Evolutionary conservation across 2,113 vertebrate genomes (phyloP), one percentile per base, ranked within the genome.

Genomic region (Poicephalus gulielmi): DNA sequence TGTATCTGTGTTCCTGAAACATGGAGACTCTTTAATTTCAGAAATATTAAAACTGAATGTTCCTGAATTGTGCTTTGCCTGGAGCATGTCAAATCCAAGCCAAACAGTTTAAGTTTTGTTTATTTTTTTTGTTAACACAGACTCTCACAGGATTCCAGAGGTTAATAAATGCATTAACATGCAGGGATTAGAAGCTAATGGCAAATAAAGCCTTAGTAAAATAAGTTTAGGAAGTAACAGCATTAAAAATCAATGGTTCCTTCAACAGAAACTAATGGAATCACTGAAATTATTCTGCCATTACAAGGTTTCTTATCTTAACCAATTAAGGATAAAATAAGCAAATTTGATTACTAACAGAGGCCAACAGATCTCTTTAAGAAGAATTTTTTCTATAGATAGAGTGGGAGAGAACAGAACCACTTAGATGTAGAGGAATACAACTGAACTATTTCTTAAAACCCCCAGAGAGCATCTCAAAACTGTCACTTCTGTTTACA

Each of bases 161-260:
- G 95, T 94, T 88, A 95, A 91, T 92, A 88, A 92, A 89, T 70
- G 53, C 46, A 95, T 96, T 96, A 96, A 84, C 66, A 91, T 85
- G 77, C 35, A 89, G 76, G 52, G 59, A 85, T 67, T 88, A 66
- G 41, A 96, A 93, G 35, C 24, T 91, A 94, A 86, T 76, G 64
- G 64, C 90, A 96, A 95, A 95, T 93, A 92, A 95, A 93, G 82
- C 67, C 59, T 73, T 64, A 16, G 39, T 50, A 94, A 93, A 95
- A 97, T 91, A 57, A 88, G 46, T 23, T 96, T 91, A 82, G 88
- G 85, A 96, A 91, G 92, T 70, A 92, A 93, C 30, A 94, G 31
- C 75, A 92, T 96, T 95, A 95, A 96, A 96, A 96, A 94, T 96
- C 92, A 95, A 94, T 92, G 83, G 14, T 89, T 95, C 52, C 63